Base-by-base conservation (phyloP, 2,888 invertebrate genomes). In the Tiliacea citrago region DNA sequence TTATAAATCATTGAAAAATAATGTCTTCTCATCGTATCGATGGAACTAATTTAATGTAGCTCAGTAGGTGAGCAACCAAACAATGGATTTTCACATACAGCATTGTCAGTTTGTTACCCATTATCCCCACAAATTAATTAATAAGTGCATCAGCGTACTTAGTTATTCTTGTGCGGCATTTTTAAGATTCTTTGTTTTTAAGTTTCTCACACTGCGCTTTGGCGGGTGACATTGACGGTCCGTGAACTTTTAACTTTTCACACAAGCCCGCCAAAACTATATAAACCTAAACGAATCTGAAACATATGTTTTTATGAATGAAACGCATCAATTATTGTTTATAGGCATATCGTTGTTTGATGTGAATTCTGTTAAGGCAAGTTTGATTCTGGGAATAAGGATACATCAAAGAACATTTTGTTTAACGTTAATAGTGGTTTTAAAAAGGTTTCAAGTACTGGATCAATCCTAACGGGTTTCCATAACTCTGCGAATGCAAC, bases 391-490 rank as follows among this genome's bases (percentile, higher is more conserved):
- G 42, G 51, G 86, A 85, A 85, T 47, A 24, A 49, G 49, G 12
- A 16, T 73, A 82, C 77, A 82, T 85, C 78, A 82, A 85, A 82
- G 86, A 82, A 62, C 9, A 82, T 82, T 82, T 85, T 77, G 61
- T 82, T 73, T 58, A 58, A 69, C 29, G 42, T 69, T 69, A 47
- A 66, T 61, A 72, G 49, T 66, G 45, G n/a, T 49, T 68, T 80
- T 63, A n/a, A 81, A 69, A 73, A 76, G 62, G 51, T 68, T 58
- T 71, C 73, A 68, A 77, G 21, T 72, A 71, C 72, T 81, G 75
- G 75, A 88, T 74, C 77, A 58, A 53, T 68, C 62, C 69, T 86
- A 88, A 82, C 86, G 82, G 86, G 84, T 86, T 86, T 67, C 39
- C 63, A 79, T 70, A 80, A 71, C 75, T 77, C 68, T 53, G 70